phyloP scores from a whole-genome alignment of 2,888 invertebrate genomes.

The Tuberolachnus salignus region DNA sequence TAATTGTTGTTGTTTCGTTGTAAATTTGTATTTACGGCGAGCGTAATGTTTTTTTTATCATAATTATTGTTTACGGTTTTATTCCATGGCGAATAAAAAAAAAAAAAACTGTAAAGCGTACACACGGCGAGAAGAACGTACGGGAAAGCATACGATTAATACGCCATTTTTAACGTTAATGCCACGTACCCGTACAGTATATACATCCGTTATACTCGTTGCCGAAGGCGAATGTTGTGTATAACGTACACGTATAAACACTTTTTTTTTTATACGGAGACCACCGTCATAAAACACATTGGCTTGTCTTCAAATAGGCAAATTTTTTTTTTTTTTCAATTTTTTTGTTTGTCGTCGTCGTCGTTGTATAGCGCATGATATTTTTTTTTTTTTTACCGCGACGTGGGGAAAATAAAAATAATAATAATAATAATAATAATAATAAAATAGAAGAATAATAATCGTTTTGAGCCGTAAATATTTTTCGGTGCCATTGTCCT shows the following conservation, averaged over 20 bases:
- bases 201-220: background rate
- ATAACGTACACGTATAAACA: background rate
- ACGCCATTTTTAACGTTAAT: no score
- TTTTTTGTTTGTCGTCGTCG: background rate
- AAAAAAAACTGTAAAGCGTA: no score
- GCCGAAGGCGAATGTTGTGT: background rate
- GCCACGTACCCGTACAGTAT: background rate
- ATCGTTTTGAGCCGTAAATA: constrained; percentile 22
- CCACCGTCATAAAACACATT: background rate
- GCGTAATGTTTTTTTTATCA: no score
- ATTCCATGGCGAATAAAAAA: no score
- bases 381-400: constrained; percentile 20
- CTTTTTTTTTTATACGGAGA: background rate
- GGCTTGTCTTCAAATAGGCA: constrained; percentile 10
- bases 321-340: background rate
- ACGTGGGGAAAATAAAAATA: background rate
- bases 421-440: constrained; percentile 15
- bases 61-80: no score
- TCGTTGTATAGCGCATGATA: background rate
- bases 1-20: no score
- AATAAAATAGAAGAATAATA: constrained; percentile 12
- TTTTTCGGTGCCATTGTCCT: constrained; percentile 43
- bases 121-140: no score
- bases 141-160: no score
- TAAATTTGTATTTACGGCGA: no score